Evolutionary conservation across 2,888 invertebrate genomes (phyloP).

Genomic region (Platycnemis pennipes): DNA sequence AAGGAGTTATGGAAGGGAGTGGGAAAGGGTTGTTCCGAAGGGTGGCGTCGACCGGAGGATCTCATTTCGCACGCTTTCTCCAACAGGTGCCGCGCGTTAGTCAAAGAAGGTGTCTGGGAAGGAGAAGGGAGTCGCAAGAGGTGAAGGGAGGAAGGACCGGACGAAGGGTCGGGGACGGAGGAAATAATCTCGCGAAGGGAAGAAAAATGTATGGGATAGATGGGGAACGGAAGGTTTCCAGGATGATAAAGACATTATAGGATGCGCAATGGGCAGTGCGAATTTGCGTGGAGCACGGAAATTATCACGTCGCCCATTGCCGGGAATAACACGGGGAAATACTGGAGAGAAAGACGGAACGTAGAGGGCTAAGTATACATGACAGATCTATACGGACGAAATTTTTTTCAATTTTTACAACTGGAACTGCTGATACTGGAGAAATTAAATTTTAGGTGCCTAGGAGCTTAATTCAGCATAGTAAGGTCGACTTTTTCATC

Average conservation of each 20-base stretch:
- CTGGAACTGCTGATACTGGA: too few species aligned
- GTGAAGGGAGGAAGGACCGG: not conserved
- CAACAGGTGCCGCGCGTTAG: constrained; percentile 60
- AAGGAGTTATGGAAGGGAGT: not conserved
- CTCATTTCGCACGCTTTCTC: constrained; percentile 57
- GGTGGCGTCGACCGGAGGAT: constrained; percentile 43
- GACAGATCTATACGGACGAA: too few species aligned
- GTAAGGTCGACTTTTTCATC: too few species aligned
- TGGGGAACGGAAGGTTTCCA: not conserved
- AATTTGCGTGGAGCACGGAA: not conserved
- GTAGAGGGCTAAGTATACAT: too few species aligned
- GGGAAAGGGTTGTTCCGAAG: not conserved
- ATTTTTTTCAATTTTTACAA: too few species aligned
- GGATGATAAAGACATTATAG: constrained; percentile 49
- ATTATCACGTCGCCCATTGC: not conserved
- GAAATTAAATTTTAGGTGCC: too few species aligned
- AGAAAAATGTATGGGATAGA: constrained; percentile 1
- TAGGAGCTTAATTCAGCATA: too few species aligned
- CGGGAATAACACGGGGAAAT: not conserved
- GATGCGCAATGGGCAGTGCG: not conserved
- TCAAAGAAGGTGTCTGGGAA: constrained; percentile 28
- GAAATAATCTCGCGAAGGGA: not conserved
- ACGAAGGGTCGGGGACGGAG: not conserved
- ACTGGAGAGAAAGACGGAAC: not conserved
- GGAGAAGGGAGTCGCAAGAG: not conserved